A percentile compares a stretch with the other conserved stretches of the same genome.
phyloP scores from a whole-genome alignment of 2,113 vertebrate genomes.

The Pseudopipra pipra region DNA sequence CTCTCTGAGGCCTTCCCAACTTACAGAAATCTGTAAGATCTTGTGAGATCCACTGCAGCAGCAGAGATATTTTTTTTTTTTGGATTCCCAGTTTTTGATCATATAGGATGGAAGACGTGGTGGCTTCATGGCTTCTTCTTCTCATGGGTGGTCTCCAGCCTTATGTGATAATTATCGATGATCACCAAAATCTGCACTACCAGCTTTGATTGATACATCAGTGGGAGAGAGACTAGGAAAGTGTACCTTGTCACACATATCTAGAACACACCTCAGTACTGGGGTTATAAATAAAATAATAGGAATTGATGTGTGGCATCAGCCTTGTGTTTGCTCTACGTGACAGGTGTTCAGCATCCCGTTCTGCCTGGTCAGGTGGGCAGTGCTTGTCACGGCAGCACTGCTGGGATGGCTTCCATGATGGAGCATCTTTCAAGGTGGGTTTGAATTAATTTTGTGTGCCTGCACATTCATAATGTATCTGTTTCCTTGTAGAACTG shows the following conservation, averaged over 20 bases:
- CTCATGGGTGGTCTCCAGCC: neutral
- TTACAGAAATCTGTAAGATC: neutral
- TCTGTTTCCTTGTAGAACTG: neutral
- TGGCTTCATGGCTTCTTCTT: neutral
- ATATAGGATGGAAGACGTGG: neutral
- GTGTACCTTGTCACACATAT: neutral
- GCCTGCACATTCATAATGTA: neutral
- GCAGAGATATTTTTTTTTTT: neutral
- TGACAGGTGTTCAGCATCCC: rapidly evolving
- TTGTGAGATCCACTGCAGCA: neutral
- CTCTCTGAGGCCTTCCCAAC: neutral
- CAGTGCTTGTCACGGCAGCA: neutral
- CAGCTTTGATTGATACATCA: neutral
- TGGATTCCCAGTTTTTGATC: neutral
- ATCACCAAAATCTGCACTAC: neutral
- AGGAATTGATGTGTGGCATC: neutral
- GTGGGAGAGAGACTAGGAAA: too few relatives aligned
- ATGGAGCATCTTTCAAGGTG: neutral
- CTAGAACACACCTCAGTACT: neutral
- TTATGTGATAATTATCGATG: neutral
- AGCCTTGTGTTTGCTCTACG: neutral
- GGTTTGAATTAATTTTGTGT: neutral
- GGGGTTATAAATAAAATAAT: neutral
- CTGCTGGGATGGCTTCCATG: neutral
- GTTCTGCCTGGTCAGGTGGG: neutral